These are phyloP conservation scores for Protobothrops flavoviridis DNA, from an alignment of 2,113 vertebrate genomes.

Conservation along the genomic window DNA sequence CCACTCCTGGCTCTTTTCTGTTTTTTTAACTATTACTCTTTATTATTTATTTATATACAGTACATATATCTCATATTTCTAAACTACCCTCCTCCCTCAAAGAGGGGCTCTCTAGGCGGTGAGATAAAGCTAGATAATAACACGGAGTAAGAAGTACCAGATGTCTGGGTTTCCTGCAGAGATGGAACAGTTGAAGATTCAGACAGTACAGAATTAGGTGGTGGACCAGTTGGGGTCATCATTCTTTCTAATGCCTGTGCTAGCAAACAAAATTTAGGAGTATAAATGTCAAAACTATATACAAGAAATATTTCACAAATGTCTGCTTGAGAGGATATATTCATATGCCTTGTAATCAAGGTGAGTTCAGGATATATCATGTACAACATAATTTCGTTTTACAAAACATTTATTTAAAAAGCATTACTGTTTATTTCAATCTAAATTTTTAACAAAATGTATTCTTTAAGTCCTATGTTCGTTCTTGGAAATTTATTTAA, in stretches of 20 bases:
- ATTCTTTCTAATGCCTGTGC: slow-evolving; percentile 93
- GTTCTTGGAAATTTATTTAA: background rate
- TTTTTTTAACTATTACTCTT: slow-evolving; percentile 77
- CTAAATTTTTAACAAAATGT: background rate
- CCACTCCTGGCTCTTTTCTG: accelerated
- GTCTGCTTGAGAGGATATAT: background rate
- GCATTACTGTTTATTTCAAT: background rate
- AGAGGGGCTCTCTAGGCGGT: slow-evolving; percentile 60
- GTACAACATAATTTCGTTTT: background rate
- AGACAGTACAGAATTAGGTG: slow-evolving; percentile 77
- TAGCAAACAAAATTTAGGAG: slow-evolving; percentile 57
- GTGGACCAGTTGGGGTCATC: slow-evolving; percentile 90
- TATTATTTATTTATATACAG: slow-evolving; percentile 29
- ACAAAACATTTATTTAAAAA: background rate
- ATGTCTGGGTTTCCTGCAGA: slow-evolving; percentile 77
- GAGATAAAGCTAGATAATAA: slow-evolving; percentile 85
- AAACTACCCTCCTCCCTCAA: background rate
- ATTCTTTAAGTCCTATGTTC: background rate
- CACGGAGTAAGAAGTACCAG: slow-evolving; percentile 74
- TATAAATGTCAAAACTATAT: background rate
- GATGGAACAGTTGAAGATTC: slow-evolving; percentile 77
- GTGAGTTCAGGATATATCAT: background rate
- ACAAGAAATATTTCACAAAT: background rate
- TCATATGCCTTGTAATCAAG: background rate
- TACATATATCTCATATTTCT: background rate